These are phyloP conservation scores for Bombus superbus DNA, from an alignment of 1,140 invertebrate genomes.

Conservation along the genomic window DNA sequence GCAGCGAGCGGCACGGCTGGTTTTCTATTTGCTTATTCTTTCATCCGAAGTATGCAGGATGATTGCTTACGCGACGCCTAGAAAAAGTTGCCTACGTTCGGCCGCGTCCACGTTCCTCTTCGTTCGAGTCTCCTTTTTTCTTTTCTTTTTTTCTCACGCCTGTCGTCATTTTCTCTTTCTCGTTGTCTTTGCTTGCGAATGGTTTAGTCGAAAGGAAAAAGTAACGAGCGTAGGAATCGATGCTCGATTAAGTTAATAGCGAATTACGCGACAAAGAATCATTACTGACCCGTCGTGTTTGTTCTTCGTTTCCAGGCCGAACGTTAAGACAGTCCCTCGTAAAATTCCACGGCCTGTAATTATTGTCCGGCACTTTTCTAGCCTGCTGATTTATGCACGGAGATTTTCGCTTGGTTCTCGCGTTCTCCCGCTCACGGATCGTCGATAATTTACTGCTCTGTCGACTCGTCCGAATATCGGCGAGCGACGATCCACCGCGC, in stretches of 20 bases:
- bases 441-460: constrained; percentile 41
- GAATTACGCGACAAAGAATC: neutral
- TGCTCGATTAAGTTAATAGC: constrained; percentile 12
- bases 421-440: neutral
- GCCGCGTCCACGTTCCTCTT: neutral
- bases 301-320: neutral
- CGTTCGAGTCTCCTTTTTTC: no score
- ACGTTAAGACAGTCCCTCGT: constrained; percentile 2
- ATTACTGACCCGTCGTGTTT: neutral
- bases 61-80: constrained; percentile 27
- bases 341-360: constrained; percentile 40
- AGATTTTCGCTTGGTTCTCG: neutral
- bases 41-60: constrained; percentile 47
- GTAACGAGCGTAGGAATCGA: neutral
- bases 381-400: constrained; percentile 29
- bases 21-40: constrained; percentile 68
- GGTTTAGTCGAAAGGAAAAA: neutral
- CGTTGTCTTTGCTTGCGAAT: neutral
- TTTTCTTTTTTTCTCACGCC: neutral
- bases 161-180: neutral
- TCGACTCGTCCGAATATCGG: constrained; percentile 17
- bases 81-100: constrained; percentile 23
- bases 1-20: neutral
- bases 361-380: constrained; percentile 13
- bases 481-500: neutral